These are phyloP conservation scores for Auanema freiburgensis DNA, from an alignment of 2,888 invertebrate genomes.

Conservation along the genomic window DNA sequence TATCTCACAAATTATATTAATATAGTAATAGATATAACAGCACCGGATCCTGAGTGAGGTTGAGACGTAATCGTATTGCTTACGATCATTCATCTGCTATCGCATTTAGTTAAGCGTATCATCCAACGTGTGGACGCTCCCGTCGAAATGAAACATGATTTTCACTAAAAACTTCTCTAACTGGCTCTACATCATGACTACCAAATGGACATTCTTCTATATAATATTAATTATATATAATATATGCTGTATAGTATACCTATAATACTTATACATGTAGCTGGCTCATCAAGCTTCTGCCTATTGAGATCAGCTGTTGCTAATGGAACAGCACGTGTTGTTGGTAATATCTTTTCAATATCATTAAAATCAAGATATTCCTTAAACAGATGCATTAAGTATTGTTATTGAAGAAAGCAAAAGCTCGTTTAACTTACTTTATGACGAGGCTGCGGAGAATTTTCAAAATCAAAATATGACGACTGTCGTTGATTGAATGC, in stretches of 20 bases:
- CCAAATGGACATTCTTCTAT: slow-evolving; percentile 19
- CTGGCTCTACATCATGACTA: slow-evolving; percentile 20
- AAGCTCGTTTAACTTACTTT: slow-evolving; percentile 21
- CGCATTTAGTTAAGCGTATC: background rate
- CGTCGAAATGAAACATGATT: slow-evolving; percentile 22
- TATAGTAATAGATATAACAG: no score
- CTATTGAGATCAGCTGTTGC: no score
- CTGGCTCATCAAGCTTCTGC: background rate
- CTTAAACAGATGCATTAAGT: slow-evolving; percentile 16
- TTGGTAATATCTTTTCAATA: slow-evolving; percentile 41
- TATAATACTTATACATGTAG: slow-evolving; percentile 18
- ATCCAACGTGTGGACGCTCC: slow-evolving; percentile 2
- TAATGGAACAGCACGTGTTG: background rate
- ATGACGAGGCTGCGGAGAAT: slow-evolving; percentile 42
- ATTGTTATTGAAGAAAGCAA: background rate
- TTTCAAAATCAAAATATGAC: slow-evolving; percentile 41
- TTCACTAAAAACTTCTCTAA: slow-evolving; percentile 22
- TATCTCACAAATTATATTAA: no score
- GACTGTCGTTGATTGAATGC: slow-evolving; percentile 34
- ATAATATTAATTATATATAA: background rate
- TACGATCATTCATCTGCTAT: no score
- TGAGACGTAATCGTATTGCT: no score
- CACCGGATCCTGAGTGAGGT: no score
- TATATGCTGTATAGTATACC: background rate
- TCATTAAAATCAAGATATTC: slow-evolving; percentile 45